phyloP scores from a whole-genome alignment of 2,113 vertebrate genomes.

The Anser cygnoides region DNA sequence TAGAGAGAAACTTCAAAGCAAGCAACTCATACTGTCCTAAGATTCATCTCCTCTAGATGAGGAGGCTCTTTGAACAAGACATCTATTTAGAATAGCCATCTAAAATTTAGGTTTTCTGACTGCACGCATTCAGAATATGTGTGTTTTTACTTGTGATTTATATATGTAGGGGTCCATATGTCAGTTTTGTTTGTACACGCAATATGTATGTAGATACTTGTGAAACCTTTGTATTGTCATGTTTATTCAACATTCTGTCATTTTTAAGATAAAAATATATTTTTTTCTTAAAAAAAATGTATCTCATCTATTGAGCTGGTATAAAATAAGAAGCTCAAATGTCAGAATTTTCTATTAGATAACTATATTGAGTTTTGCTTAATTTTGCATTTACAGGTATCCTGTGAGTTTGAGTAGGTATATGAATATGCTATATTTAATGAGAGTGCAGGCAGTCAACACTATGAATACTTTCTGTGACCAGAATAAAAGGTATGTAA shows the following conservation, averaged over 20 bases:
- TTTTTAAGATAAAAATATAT: neutral
- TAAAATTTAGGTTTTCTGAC: neutral
- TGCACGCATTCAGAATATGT: neutral
- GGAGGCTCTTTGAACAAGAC: neutral
- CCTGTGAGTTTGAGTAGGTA: neutral
- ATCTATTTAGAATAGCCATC: neutral
- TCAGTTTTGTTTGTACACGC: neutral
- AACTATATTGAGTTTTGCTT: neutral
- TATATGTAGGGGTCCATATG: neutral
- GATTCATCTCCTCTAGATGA: neutral
- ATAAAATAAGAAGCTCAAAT: neutral
- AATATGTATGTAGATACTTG: neutral
- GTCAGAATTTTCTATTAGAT: neutral
- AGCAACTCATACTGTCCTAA: neutral
- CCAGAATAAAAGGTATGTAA: neutral
- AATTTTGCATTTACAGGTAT: neutral
- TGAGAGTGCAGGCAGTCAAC: rapidly evolving
- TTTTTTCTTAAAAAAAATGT: neutral
- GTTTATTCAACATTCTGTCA: neutral
- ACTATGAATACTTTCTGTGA: neutral
- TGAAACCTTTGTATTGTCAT: neutral
- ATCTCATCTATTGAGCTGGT: neutral
- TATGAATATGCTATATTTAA: neutral
- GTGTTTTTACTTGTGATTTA: neutral
- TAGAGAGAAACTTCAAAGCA: neutral